Percentiles rank a stretch among this genome's conserved stretches.
These are phyloP conservation scores for Pelecanus crispus DNA, from an alignment of 2,113 vertebrate genomes.

Conservation along the genomic window DNA sequence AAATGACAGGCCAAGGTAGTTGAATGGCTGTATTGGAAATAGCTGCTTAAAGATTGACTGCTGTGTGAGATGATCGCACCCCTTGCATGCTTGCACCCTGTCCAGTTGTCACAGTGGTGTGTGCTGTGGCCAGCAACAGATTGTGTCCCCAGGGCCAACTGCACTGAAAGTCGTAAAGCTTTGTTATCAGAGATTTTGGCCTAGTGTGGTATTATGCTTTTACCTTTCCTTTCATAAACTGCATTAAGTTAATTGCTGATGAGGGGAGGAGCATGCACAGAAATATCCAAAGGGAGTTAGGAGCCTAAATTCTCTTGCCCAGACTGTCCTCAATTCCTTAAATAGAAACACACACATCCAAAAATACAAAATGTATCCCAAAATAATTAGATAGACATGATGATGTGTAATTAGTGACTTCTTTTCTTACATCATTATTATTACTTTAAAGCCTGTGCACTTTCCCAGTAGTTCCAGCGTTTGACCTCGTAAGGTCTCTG, in stretches of 20 bases:
- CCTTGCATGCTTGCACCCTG: fast-evolving
- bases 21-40: neutral
- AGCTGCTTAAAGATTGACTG: neutral
- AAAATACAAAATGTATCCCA: neutral
- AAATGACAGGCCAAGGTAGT: neutral
- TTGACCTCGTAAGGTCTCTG: neutral
- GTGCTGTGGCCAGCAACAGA: neutral
- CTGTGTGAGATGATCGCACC: neutral
- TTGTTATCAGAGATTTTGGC: neutral
- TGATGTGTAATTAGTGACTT: neutral
- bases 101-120: fast-evolving
- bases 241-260: neutral
- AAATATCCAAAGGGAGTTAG: neutral
- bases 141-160: neutral
- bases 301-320: neutral
- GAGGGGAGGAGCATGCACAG: neutral
- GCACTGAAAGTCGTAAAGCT: neutral
- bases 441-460: neutral
- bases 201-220: neutral
- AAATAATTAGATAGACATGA: neutral
- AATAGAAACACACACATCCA: neutral
- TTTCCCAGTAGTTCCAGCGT: neutral
- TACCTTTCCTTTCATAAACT: neutral
- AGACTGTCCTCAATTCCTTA: neutral
- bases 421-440: neutral